Evolutionary conservation across 2,888 invertebrate species (phyloP).

Genomic region (Dilophus febrilis): DNA sequence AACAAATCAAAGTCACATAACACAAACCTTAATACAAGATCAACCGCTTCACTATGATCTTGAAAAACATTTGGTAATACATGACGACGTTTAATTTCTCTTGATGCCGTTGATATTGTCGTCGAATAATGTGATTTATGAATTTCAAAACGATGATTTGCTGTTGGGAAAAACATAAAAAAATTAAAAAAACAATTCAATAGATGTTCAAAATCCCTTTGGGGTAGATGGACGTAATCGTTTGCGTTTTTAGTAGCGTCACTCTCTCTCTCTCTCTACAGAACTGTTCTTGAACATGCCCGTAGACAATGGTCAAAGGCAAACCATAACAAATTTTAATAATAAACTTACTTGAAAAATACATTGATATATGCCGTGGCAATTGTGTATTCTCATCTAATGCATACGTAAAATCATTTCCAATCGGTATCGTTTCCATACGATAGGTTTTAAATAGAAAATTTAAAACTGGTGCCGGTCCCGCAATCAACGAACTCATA

Average conservation of each 20-base stretch:
- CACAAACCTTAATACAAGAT: too few species aligned
- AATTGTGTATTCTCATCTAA: slow-evolving; percentile 41
- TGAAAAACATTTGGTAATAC: slow-evolving; percentile 39
- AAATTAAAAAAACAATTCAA: too few species aligned
- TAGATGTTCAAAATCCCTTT: too few species aligned
- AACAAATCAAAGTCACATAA: too few species aligned
- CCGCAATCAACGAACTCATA: slow-evolving; percentile 45
- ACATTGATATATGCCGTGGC: slow-evolving; percentile 39
- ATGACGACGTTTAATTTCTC: slow-evolving; percentile 33
- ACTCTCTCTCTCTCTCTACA: too few species aligned
- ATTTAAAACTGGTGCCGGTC: slow-evolving; percentile 48
- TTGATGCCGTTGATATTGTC: slow-evolving; percentile 39
- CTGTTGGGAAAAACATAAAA: slow-evolving; percentile 21
- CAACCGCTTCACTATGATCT: slow-evolving; percentile 35
- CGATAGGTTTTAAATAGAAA: slow-evolving; percentile 48
- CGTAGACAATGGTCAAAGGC: too few species aligned
- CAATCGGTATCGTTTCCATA: slow-evolving; percentile 55
- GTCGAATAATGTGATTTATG: slow-evolving; percentile 46
- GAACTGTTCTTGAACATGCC: too few species aligned
- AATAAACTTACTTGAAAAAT: slow-evolving; percentile 43
- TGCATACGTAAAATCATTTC: slow-evolving; percentile 41
- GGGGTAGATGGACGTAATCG: too few species aligned
- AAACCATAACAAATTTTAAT: too few species aligned
- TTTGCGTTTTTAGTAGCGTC: too few species aligned
- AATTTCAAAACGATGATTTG: slow-evolving; percentile 38